phyloP scores from a whole-genome alignment of 2,797 vertebrate species.

The Gallinago solitaria region DNA sequence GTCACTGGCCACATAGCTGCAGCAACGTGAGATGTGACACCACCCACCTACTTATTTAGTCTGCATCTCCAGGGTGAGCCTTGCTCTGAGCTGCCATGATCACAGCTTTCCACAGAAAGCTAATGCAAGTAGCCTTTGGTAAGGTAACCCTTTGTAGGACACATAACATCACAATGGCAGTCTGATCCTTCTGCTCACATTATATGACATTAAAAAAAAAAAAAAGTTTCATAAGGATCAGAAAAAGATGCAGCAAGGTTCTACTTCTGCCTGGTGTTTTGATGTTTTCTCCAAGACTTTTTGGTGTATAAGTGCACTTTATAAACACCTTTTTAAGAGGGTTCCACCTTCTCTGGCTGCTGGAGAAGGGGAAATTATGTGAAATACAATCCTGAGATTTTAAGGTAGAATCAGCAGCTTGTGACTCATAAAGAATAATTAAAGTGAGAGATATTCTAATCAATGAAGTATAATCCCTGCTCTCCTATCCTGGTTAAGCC shows the following conservation, averaged over 20 bases:
- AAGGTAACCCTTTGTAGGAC: background rate
- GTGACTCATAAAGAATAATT: background rate
- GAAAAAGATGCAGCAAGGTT: background rate
- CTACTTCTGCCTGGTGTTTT: background rate
- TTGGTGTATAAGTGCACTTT: background rate
- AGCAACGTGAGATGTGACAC: background rate
- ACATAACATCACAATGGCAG: background rate
- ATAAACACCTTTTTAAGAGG: background rate
- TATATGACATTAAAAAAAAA: background rate
- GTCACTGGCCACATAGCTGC: background rate
- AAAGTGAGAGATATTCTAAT: background rate
- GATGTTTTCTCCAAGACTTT: background rate
- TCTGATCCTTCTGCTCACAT: background rate
- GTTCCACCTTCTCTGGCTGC: background rate
- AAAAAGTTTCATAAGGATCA: background rate
- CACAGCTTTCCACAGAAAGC: background rate
- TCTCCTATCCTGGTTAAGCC: background rate
- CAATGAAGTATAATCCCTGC: background rate
- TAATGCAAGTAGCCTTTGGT: background rate
- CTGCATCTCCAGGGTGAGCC: background rate
- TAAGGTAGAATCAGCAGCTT: background rate
- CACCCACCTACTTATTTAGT: background rate
- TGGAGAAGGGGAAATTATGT: background rate
- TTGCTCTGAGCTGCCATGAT: background rate
- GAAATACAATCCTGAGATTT: background rate